Evolutionary conservation across 2,797 vertebrate genomes (phyloP).

Genomic region (Tapera naevia): DNA sequence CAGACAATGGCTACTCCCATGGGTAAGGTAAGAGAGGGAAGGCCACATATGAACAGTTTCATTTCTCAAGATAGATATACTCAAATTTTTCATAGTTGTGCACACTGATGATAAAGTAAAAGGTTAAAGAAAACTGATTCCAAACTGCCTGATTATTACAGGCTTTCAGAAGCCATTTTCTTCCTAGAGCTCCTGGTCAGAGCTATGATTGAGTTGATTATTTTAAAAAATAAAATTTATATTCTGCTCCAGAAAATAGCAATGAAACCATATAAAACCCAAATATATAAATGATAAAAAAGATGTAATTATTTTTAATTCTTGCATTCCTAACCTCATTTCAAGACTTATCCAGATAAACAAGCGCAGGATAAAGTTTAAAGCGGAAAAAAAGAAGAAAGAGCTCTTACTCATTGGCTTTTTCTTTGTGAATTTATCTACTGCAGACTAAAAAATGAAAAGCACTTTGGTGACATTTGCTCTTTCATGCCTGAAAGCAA

Average conservation of each 20-base stretch:
- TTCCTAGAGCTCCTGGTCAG: background rate
- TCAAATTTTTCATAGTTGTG: background rate
- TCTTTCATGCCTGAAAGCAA: conserved; percentile 25
- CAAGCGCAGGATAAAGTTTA: background rate
- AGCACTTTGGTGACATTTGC: conserved; percentile 12
- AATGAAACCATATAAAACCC: background rate
- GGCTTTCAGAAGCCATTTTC: background rate
- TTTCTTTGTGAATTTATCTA: background rate
- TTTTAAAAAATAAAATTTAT: background rate
- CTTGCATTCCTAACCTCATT: background rate
- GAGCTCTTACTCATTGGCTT: background rate
- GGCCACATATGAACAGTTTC: background rate
- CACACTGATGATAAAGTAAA: background rate
- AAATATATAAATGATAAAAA: background rate
- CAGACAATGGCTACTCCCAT: background rate
- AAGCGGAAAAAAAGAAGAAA: background rate
- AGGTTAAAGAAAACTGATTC: background rate
- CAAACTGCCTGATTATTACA: background rate
- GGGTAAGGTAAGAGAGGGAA: background rate
- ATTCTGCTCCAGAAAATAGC: background rate
- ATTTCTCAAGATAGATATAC: background rate
- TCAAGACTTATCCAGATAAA: background rate
- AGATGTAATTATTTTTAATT: background rate
- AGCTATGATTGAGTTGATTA: background rate
- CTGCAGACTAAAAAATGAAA: background rate